Conservation (phyloP, 2,113 vertebrate species). For the Callorhinus ursinus region DNA sequence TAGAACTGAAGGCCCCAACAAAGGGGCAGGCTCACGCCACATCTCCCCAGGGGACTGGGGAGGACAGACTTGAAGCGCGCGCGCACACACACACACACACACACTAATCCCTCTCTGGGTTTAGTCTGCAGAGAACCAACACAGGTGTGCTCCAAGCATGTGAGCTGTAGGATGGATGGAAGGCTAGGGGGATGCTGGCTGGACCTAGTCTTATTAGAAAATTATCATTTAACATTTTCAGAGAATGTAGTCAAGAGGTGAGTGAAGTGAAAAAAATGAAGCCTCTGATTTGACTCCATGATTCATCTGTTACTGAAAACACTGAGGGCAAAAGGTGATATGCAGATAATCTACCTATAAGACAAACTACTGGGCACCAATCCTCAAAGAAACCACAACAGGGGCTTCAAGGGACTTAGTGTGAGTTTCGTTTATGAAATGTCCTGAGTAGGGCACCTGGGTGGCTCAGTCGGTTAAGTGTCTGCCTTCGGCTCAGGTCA, state of each 20-base stretch:
- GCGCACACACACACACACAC: no score
- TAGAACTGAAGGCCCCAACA: not conserved
- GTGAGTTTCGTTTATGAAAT: not conserved
- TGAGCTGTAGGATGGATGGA: not conserved
- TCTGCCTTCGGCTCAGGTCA: not conserved
- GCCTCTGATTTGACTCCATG: not conserved
- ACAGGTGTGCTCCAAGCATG: not conserved
- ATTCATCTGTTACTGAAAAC: slow-evolving; percentile 18
- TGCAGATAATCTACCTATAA: not conserved
- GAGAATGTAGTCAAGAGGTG: not conserved
- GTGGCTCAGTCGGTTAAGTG: not conserved
- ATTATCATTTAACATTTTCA: not conserved
- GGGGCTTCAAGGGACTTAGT: not conserved
- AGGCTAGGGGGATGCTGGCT: not conserved
- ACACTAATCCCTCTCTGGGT: not conserved
- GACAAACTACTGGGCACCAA: not conserved
- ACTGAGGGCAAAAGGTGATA: not conserved
- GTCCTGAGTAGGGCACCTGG: no score
- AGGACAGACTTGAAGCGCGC: not conserved
- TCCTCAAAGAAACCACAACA: not conserved
- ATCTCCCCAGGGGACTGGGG: not conserved
- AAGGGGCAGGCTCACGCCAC: not conserved
- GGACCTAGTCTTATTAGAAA: not conserved
- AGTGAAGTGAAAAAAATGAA: not conserved
- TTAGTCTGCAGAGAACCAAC: not conserved